These are phyloP conservation scores for Theretra japonica DNA, from an alignment of 2,888 invertebrate genomes.

Conservation along the genomic window DNA sequence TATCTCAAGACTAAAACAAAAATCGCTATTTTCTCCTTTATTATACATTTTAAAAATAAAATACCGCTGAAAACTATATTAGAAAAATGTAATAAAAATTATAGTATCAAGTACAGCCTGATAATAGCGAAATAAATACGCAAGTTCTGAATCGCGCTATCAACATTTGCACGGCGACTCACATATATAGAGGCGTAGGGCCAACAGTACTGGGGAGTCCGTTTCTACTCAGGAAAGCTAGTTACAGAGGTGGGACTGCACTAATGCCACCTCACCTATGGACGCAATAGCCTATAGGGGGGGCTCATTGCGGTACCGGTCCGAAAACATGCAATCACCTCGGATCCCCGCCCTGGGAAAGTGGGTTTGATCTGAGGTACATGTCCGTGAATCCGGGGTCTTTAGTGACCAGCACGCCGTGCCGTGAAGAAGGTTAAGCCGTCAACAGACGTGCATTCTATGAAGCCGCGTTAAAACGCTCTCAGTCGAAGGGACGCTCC, in stretches of 20 bases:
- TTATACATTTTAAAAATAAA: background rate
- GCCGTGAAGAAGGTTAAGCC: background rate
- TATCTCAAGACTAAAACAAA: constrained; percentile 6
- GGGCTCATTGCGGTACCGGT: constrained; percentile 21
- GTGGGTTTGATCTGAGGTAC: background rate
- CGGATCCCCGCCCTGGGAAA: background rate
- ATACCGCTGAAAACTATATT: background rate
- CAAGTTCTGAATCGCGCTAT: constrained; percentile 51
- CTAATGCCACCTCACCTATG: constrained; percentile 38
- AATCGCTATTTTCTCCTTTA: background rate
- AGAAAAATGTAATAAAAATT: background rate
- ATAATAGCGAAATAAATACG: background rate
- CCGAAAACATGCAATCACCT: background rate
- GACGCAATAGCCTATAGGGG: constrained; percentile 22
- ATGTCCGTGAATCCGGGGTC: constrained; percentile 2
- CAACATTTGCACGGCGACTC: constrained; percentile 39
- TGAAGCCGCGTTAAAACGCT: constrained; percentile 38
- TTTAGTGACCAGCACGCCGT: background rate
- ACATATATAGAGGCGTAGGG: constrained; percentile 32
- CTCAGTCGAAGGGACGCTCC: constrained; percentile 43
- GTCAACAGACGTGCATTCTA: background rate
- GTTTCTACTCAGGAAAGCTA: constrained; percentile 69
- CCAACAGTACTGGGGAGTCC: constrained; percentile 52
- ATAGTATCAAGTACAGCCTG: background rate
- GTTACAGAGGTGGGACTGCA: constrained; percentile 56